Conservation (phyloP, 2,888 invertebrate genomes). For the Punctoribates punctum region DNA sequence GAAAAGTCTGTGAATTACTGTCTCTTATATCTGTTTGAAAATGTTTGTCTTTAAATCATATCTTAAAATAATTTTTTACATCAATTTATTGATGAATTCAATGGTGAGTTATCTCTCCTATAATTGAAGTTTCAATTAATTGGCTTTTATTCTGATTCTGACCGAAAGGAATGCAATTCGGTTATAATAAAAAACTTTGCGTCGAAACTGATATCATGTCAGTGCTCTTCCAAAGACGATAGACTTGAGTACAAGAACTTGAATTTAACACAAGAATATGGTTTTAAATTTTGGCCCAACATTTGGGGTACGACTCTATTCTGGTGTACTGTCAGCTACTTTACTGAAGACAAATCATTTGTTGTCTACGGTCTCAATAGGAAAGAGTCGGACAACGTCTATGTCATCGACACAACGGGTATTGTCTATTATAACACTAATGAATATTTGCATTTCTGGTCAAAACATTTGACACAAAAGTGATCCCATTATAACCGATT, state of each 20-base stretch:
- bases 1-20: no score
- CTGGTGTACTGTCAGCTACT: slow-evolving; percentile 28
- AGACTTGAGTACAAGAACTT: slow-evolving; percentile 22
- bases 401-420: slow-evolving; percentile 20
- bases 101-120: no score
- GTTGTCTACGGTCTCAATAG: slow-evolving; percentile 1
- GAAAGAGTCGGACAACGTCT: background rate
- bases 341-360: slow-evolving; percentile 23
- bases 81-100: no score
- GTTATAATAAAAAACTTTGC: slow-evolving; percentile 4
- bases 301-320: slow-evolving; percentile 27
- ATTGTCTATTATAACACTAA: slow-evolving; percentile 29
- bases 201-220: slow-evolving; percentile 10
- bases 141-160: no score
- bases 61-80: no score
- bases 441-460: slow-evolving; percentile 30
- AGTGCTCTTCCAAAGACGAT: slow-evolving; percentile 29
- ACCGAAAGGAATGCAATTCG: background rate
- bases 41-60: no score
- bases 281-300: slow-evolving; percentile 19
- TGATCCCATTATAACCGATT: no score
- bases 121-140: no score
- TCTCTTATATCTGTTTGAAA: no score
- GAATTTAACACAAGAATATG: slow-evolving; percentile 17
- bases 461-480: background rate